Percentiles rank a stretch among this genome's conserved stretches.
Evolutionary conservation across 2,113 vertebrate genomes (phyloP).

Genomic region (Jaculus jaculus): DNA sequence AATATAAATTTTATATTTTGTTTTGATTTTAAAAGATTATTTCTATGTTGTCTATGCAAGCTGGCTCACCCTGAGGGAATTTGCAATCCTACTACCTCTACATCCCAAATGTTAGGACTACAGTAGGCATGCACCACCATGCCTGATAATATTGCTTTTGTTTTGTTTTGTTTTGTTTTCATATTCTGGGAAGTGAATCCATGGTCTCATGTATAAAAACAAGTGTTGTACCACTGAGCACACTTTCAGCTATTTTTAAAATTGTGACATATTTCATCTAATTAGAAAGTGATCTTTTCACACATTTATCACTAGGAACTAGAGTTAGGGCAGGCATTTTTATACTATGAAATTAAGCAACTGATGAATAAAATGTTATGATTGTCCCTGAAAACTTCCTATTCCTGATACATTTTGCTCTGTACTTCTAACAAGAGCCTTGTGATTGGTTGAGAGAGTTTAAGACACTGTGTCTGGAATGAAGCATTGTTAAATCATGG

Average conservation of each 20-base stretch:
- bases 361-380: background rate
- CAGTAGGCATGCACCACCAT: background rate
- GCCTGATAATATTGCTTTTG: background rate
- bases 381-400: background rate
- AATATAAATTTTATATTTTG: background rate
- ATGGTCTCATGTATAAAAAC: background rate
- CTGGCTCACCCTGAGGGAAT: background rate
- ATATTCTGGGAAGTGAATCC: background rate
- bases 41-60: too few relatives aligned
- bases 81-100: background rate
- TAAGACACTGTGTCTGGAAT: background rate
- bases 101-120: background rate
- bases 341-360: background rate
- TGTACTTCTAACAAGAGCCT: background rate
- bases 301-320: constrained; percentile 10
- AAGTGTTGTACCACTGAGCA: background rate
- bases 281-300: background rate
- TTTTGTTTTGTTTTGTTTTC: background rate
- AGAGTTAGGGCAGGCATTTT: background rate
- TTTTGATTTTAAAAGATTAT: background rate
- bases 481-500: background rate
- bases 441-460: background rate
- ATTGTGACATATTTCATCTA: background rate
- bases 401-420: background rate
- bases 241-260: background rate